Evolutionary conservation across 2,888 invertebrate genomes (phyloP), one percentile per base, ranked within the genome.

Genomic region (Stenurella melanura): DNA sequence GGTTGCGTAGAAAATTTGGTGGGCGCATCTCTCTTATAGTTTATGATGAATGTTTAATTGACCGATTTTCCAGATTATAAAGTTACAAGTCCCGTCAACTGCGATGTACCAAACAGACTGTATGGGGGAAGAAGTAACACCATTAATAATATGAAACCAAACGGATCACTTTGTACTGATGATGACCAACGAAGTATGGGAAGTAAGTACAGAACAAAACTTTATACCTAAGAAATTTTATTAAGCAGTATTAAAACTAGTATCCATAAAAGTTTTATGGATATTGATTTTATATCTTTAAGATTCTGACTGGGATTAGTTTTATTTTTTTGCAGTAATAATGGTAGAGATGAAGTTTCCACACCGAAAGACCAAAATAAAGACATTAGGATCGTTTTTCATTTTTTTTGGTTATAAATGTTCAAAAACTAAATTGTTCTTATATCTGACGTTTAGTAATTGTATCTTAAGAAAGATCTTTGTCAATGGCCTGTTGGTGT

Each of bases 141-240:
- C 21, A 78, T 86, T 58, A 84, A 83, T 71, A 86, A 83, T 78
- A 84, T 85, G 73, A 87, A 86, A 82, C 75, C 85, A n/a, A 86
- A 87, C 77, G 86, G 87, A 74, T 81, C 85, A 19, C 80, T 85
- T 50, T 83, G 83, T 75, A 78, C 81, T 30, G 86, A 87, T 50
- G 90, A 89, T 11, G 89, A 89, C 77, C 88, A 87, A 80, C 85
- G 89, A 80, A 87, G 86, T 75, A 86, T 88, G 56, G 89, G 89
- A 84, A 89, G 90, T 90, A 85, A 88, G 89, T 88, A 57, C 17
- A 42, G 50, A 64, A 26, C 9, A 26, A n/a, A n/a, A n/a, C 50
- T 6, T 50, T n/a, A n/a, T 50, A 15, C n/a, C n/a, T 50, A 3
- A 42, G 12, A 42, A 42, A 42, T 34, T 6, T 7, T 34, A 42